phyloP scores from a whole-genome alignment of 2,888 invertebrate species.

The Morpho deidamia region DNA sequence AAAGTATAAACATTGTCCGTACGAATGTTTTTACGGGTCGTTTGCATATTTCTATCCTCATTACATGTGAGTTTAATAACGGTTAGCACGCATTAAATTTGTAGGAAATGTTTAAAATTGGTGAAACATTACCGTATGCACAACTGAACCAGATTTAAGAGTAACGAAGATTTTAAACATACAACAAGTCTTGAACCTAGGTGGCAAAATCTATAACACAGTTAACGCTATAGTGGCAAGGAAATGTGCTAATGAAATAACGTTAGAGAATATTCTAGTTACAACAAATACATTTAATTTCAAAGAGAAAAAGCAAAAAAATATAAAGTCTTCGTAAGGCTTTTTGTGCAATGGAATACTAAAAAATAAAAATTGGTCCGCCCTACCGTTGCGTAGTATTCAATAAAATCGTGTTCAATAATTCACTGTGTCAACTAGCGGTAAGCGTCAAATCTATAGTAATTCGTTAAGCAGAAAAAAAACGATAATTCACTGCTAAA shows the following conservation, averaged over 20 bases:
- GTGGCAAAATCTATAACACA: background rate
- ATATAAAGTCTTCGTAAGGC: too few relatives aligned
- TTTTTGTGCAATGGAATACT: too few relatives aligned
- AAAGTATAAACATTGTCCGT: background rate
- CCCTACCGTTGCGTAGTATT: slow-evolving; percentile 45
- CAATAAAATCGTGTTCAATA: slow-evolving; percentile 67
- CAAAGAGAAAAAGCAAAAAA: too few relatives aligned
- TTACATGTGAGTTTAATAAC: background rate
- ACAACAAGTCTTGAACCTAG: background rate
- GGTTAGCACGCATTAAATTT: background rate
- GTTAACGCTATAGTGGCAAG: background rate
- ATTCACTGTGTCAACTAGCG: slow-evolving; percentile 74
- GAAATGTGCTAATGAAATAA: background rate
- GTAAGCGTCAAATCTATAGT: slow-evolving; percentile 54
- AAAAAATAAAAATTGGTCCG: slow-evolving; percentile 15
- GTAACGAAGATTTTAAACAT: background rate
- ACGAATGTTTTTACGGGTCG: background rate
- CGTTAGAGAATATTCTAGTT: background rate
- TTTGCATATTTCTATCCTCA: background rate
- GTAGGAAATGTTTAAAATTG: background rate
- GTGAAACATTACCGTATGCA: background rate
- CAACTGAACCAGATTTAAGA: background rate
- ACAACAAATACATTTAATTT: too few relatives aligned
- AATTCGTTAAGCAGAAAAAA: slow-evolving; percentile 28
- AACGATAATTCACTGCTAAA: slow-evolving; percentile 44